Conservation (phyloP, 2,888 invertebrate species). For the Anarsia innoxiella region DNA sequence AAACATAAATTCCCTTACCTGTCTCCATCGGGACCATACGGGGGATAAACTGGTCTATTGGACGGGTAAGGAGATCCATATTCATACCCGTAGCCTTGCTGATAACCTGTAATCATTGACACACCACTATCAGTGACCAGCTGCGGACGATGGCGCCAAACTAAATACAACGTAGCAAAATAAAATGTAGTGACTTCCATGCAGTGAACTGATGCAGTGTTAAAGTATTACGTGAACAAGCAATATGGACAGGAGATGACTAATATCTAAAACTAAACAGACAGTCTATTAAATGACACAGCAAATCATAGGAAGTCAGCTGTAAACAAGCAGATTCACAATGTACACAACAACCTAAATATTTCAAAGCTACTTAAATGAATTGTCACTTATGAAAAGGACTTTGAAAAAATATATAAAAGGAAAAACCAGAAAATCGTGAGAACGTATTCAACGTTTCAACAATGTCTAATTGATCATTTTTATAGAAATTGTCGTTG, state of each 20-base stretch:
- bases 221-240: constrained; percentile 7
- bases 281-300: constrained; percentile 9
- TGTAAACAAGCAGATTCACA: constrained; percentile 14
- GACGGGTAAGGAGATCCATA: constrained; percentile 81
- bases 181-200: too few relatives aligned
- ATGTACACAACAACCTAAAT: too few relatives aligned
- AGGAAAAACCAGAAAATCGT: background rate
- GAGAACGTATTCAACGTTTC: constrained; percentile 6
- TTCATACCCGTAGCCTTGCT: constrained; percentile 80
- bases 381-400: too few relatives aligned
- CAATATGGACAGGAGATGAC: constrained; percentile 5
- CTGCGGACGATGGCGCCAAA: constrained; percentile 1
- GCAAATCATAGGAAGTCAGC: constrained; percentile 17
- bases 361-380: background rate
- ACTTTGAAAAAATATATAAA: too few relatives aligned
- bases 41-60: constrained; percentile 86
- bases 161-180: constrained; percentile 1
- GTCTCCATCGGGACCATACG: constrained; percentile 82
- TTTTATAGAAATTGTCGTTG: background rate
- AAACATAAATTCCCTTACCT: constrained; percentile 76
- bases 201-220: constrained; percentile 11
- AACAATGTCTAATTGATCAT: too few relatives aligned
- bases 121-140: constrained; percentile 2
- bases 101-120: constrained; percentile 77
- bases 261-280: constrained; percentile 13